Conservation (phyloP, 2,113 vertebrate species). For the Perca schrenkii region DNA sequence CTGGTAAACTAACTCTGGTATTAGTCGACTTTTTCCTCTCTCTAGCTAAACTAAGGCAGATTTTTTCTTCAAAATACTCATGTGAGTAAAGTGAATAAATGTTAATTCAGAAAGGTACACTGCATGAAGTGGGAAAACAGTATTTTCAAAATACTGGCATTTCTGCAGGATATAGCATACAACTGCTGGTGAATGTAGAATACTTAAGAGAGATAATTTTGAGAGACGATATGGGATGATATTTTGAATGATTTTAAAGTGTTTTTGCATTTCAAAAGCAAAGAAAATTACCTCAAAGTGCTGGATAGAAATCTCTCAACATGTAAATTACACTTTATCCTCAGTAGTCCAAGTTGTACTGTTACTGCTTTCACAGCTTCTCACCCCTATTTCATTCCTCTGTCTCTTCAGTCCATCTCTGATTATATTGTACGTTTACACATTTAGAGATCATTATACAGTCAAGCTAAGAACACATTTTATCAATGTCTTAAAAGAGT, state of each 20-base stretch:
- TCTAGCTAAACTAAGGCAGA: background rate
- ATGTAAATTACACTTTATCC: background rate
- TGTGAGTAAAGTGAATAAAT: background rate
- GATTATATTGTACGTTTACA: background rate
- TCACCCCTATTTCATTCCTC: constrained; percentile 40
- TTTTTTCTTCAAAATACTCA: background rate
- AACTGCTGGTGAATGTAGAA: background rate
- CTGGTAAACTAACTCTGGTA: background rate
- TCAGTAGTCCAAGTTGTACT: background rate
- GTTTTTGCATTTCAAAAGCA: background rate
- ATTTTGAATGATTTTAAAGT: background rate
- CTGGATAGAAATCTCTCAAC: constrained; percentile 15
- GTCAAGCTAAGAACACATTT: constrained; percentile 13
- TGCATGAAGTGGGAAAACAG: background rate
- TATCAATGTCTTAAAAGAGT: background rate
- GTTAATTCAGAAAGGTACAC: background rate
- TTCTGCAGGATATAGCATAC: background rate
- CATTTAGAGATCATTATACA: background rate
- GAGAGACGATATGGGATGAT: background rate
- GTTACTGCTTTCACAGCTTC: constrained; percentile 27
- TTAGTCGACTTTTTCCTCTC: background rate
- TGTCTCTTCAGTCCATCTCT: background rate
- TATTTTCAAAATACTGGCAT: background rate
- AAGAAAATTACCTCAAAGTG: constrained; percentile 34
- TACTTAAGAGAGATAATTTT: background rate